Conservation (phyloP, 2,888 invertebrate genomes). For the Hymenopus coronatus region DNA sequence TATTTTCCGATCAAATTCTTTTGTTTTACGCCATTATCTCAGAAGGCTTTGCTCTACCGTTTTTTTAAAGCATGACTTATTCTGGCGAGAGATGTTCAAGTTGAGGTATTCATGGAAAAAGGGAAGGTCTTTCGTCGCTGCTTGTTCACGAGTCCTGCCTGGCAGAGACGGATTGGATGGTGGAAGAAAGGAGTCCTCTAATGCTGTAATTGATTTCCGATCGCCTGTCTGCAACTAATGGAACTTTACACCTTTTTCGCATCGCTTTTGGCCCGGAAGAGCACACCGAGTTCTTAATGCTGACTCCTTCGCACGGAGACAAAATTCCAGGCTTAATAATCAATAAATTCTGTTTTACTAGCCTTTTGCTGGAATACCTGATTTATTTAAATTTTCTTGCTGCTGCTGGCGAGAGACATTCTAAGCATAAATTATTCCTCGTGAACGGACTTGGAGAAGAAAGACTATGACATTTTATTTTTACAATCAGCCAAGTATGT, state of each 20-base stretch:
- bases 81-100: neutral
- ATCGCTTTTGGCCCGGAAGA: neutral
- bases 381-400: neutral
- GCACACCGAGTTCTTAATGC: neutral
- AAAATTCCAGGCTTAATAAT: neutral
- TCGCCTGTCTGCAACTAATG: conserved; percentile 14
- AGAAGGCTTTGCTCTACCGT: neutral
- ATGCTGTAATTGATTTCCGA: conserved; percentile 17
- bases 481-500: too few relatives aligned
- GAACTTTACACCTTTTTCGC: conserved; percentile 11
- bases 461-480: too few relatives aligned
- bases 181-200: neutral
- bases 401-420: neutral
- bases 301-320: neutral
- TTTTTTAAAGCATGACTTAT: neutral
- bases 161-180: neutral
- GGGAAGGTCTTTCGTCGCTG: neutral
- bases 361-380: neutral
- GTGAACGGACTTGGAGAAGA: too few relatives aligned
- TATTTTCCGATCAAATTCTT: neutral
- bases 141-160: neutral
- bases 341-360: neutral
- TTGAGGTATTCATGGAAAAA: neutral
- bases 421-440: too few relatives aligned
- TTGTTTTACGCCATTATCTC: neutral